A percentile compares a stretch with the other conserved stretches of the same genome.
phyloP scores from a whole-genome alignment of 2,888 invertebrate species.

The Coelopa pilipes region DNA sequence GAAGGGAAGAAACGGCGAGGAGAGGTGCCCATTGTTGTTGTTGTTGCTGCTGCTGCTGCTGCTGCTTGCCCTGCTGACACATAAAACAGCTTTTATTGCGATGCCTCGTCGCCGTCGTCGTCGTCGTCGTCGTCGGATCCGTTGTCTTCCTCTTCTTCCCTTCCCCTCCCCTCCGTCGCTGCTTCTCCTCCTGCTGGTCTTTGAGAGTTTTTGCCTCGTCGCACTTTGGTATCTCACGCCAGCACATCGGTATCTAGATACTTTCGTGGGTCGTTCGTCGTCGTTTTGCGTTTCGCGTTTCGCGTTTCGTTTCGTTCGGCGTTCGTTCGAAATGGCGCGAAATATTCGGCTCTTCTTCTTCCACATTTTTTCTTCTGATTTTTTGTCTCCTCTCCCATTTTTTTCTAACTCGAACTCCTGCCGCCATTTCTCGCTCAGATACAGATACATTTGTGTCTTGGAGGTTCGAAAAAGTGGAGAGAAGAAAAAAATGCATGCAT shows the following conservation, averaged over 20 bases:
- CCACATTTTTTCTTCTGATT: neutral
- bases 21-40: constrained; percentile 11
- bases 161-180: neutral
- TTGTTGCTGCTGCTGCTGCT: neutral
- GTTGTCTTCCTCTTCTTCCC: constrained; percentile 3
- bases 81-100: constrained; percentile 26
- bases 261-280: neutral
- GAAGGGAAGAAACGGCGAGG: neutral
- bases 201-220: neutral
- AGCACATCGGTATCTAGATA: constrained; percentile 17
- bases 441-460: constrained; percentile 6
- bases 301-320: neutral
- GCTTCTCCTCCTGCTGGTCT: neutral
- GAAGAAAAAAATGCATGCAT: too few relatives aligned
- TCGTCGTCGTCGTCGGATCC: neutral
- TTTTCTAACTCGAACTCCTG: neutral
- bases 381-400: neutral
- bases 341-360: constrained; percentile 9
- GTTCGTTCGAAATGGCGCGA: constrained; percentile 21
- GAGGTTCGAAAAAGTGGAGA: neutral
- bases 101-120: neutral
- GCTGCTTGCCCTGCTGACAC: constrained; percentile 28
- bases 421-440: neutral
- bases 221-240: neutral
- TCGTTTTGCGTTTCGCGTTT: neutral